A percentile compares a stretch with the other conserved stretches of the same genome.
phyloP scores from a whole-genome alignment of 1,140 invertebrate genomes.

The Batillaria attramentaria region DNA sequence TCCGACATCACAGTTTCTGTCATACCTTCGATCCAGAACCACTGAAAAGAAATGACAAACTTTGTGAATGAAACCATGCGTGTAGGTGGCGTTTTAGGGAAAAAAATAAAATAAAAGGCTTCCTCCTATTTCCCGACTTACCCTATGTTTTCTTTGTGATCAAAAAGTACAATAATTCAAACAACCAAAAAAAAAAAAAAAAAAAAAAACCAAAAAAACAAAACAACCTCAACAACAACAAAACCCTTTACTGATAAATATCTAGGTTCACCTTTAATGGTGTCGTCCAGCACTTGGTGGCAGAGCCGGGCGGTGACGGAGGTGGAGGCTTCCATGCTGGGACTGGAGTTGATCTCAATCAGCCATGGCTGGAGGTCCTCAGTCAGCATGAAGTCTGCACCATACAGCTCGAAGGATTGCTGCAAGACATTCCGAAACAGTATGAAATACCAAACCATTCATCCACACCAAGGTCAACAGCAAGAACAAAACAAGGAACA shows the following conservation, averaged over 20 bases:
- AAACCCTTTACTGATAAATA: not conserved
- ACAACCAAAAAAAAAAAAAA: not conserved
- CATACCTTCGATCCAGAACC: slow-evolving; percentile 85
- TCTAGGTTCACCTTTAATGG: slow-evolving; percentile 84
- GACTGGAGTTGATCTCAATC: slow-evolving; percentile 95
- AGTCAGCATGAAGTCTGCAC: slow-evolving; percentile 92
- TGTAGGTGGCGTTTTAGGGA: too few species aligned
- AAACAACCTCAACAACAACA: not conserved
- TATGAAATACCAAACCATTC: too few species aligned
- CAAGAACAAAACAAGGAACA: too few species aligned
- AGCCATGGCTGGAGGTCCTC: slow-evolving; percentile 93
- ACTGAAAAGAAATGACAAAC: slow-evolving; percentile 77
- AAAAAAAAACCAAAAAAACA: too few species aligned
- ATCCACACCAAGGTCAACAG: too few species aligned
- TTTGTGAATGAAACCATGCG: not conserved
- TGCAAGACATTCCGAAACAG: too few species aligned
- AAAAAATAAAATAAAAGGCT: too few species aligned
- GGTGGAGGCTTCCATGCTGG: slow-evolving; percentile 90
- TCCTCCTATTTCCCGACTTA: too few species aligned
- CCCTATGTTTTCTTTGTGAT: too few species aligned
- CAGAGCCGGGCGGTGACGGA: slow-evolving; percentile 90
- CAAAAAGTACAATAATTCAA: not conserved
- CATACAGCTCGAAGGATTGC: slow-evolving; percentile 88
- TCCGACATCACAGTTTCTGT: slow-evolving; percentile 87
- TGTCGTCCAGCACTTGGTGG: slow-evolving; percentile 89